These are phyloP conservation scores for Epinephelus cyanopodus DNA, from an alignment of 2,113 vertebrate species.

Conservation along the genomic window DNA sequence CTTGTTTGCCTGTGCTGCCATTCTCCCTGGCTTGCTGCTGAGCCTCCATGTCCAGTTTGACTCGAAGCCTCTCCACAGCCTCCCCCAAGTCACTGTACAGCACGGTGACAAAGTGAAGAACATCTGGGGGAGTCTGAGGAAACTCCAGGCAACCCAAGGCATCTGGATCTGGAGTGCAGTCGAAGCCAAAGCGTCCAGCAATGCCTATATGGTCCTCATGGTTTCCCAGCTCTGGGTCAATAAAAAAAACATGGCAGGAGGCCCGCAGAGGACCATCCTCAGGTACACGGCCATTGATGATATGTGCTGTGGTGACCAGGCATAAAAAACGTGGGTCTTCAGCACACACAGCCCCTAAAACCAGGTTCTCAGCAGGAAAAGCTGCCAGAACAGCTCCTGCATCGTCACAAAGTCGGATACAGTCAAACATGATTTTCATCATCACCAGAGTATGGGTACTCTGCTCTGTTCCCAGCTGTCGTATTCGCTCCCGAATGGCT, in stretches of 20 bases:
- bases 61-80: slow-evolving; percentile 90
- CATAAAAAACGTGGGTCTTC: slow-evolving; percentile 95
- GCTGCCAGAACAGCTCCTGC: slow-evolving; percentile 87
- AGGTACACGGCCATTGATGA: slow-evolving; percentile 82
- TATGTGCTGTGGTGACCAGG: slow-evolving; percentile 91
- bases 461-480: slow-evolving; percentile 91
- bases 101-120: slow-evolving; percentile 94
- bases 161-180: slow-evolving; percentile 93
- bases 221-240: slow-evolving; percentile 92
- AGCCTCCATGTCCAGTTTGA: slow-evolving; percentile 89
- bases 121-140: slow-evolving; percentile 89
- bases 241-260: slow-evolving; percentile 96
- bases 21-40: slow-evolving; percentile 87
- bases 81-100: slow-evolving; percentile 95
- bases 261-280: slow-evolving; percentile 84
- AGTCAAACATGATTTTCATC: slow-evolving; percentile 94
- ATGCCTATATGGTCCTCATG: slow-evolving; percentile 93
- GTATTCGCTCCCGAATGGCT: slow-evolving; percentile 92
- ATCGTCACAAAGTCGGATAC: slow-evolving; percentile 91
- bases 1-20: slow-evolving; percentile 75
- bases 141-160: slow-evolving; percentile 93
- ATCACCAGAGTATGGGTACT: slow-evolving; percentile 93
- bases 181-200: slow-evolving; percentile 90
- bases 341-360: slow-evolving; percentile 92
- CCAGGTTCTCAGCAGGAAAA: slow-evolving; percentile 95